Conservation (phyloP, 2,113 vertebrate species). For the Hyla sarda region DNA sequence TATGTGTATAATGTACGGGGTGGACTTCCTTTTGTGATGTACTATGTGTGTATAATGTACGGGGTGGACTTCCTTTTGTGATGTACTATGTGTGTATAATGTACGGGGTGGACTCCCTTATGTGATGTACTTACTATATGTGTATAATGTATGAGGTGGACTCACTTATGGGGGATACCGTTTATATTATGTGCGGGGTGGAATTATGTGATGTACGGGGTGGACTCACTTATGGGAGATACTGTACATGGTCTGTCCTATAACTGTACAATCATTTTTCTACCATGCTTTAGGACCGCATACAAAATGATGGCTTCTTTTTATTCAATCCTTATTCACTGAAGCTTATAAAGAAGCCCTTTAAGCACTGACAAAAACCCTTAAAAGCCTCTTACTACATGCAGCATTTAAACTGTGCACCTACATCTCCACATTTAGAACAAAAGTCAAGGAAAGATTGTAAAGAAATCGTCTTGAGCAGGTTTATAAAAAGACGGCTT, state of each 20-base stretch:
- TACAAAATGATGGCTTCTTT: neutral
- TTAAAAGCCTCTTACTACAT: neutral
- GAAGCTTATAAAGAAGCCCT: neutral
- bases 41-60: no score
- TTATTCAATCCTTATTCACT: neutral
- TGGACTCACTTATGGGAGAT: no score
- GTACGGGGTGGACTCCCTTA: no score
- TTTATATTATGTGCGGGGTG: no score
- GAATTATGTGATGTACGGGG: no score
- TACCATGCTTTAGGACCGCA: neutral
- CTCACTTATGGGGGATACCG: no score
- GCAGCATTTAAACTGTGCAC: neutral
- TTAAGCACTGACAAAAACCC: neutral
- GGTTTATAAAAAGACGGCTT: slow-evolving; percentile 5
- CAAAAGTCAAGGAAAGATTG: neutral
- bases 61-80: no score
- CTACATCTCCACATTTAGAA: neutral
- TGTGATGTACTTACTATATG: no score
- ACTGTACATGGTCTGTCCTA: neutral
- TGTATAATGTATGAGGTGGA: no score
- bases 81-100: no score
- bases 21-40: no score
- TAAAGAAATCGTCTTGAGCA: neutral
- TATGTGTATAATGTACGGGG: no score
- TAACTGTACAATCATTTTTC: neutral